A percentile compares a stretch with the other conserved stretches of the same genome.
phyloP scores from a whole-genome alignment of 2,113 vertebrate genomes.

The Anoura caudifer region DNA sequence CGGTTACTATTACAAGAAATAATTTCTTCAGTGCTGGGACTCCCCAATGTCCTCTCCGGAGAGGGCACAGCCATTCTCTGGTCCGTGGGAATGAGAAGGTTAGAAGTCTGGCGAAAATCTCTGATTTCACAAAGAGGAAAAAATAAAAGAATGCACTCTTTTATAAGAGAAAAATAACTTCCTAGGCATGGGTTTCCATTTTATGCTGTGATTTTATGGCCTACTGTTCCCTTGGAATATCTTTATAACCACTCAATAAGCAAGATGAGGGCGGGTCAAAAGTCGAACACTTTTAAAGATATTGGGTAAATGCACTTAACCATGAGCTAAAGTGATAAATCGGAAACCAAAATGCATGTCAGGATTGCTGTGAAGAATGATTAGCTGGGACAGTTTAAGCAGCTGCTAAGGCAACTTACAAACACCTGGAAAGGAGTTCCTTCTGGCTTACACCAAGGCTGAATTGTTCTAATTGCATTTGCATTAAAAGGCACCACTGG shows the following conservation, averaged over 20 bases:
- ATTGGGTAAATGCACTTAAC: conserved; percentile 59
- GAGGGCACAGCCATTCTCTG: conserved; percentile 64
- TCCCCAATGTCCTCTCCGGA: conserved; percentile 58
- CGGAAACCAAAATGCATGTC: conserved; percentile 55
- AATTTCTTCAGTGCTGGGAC: conserved; percentile 71
- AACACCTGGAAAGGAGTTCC: conserved; percentile 45
- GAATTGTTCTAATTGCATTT: conserved; percentile 60
- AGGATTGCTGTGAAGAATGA: background rate
- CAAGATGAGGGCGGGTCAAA: conserved; percentile 51
- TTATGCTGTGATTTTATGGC: conserved; percentile 54
- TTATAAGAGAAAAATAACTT: background rate
- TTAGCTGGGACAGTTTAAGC: conserved; percentile 38
- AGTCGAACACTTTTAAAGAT: conserved; percentile 59
- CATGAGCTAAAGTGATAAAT: conserved; percentile 27
- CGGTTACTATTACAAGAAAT: conserved; percentile 81
- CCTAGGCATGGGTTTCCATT: conserved; percentile 2
- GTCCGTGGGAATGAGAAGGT: conserved; percentile 55
- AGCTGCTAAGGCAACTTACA: conserved; percentile 32
- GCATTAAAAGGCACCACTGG: conserved; percentile 48
- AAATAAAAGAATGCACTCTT: background rate
- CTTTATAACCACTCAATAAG: conserved; percentile 74
- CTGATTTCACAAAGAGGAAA: conserved; percentile 13
- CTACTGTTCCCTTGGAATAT: conserved; percentile 45
- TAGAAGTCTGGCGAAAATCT: background rate
- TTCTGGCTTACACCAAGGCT: conserved; percentile 19